Evolutionary conservation across 1,140 invertebrate species (phyloP), one percentile per base, ranked within the genome.

Genomic region (Holotrichia oblita): DNA sequence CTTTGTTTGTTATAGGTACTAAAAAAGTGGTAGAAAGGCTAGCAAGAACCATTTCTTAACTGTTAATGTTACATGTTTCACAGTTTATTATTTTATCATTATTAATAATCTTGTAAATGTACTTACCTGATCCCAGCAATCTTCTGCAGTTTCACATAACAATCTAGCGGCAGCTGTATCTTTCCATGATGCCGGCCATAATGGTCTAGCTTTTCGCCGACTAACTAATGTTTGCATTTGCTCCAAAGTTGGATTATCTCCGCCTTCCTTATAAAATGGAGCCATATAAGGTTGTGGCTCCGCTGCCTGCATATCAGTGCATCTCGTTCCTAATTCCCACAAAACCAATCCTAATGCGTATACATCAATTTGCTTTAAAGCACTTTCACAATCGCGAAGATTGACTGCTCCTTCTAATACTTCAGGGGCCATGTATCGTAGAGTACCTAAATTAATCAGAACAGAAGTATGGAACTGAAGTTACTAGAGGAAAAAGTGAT

Each of bases 381-480:
- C 93, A 24, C 94, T 93, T 84, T 95, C 94, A 81, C 94, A 95
- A 64, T 96, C 94, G 12, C 93, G 89, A 59, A 97, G 88, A 90
- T 97, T 97, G 24, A 98, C 93, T 2, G 97, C 96, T 40, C 96
- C 96, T 86, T 98, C 97, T 4, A 99, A 88, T 3, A 98, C 93
- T 87, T 99, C 97, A 0, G 97, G 97, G 0, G 97, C 94, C 93
- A 99, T 96, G 86, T 99, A 99, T 17, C 97, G 90, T 12, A 97
- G 86, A 0, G 97, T 98, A 4, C 97, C 61, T 69, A 22, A 6
- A 69, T 9, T 27, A 97, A 84, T 64, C 10, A 27, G 12, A 24
- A 9, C 9, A 27, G 61, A 27, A 69, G 10, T 48, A 14, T 6
- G 7, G 7, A 14, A 3, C 10, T 48, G n/a, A n/a, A 61, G 41